Conservation (phyloP, 2,888 invertebrate genomes). For the Linhomoeus sp. region DNA sequence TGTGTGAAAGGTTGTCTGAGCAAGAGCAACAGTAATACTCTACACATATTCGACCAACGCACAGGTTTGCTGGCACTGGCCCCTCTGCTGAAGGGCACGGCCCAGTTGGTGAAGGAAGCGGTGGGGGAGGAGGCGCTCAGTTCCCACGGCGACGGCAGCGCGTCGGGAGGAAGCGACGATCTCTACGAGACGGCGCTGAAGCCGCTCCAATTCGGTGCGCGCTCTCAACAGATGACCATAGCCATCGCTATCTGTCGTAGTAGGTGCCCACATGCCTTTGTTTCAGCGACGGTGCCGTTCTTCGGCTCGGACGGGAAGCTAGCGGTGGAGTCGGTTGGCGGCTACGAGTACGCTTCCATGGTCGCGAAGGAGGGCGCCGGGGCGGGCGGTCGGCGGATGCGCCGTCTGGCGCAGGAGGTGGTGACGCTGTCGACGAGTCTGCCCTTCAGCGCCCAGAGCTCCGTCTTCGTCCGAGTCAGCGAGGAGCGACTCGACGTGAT, state of each 20-base stretch:
- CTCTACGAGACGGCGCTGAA: conserved; percentile 69
- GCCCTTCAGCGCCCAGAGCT: conserved; percentile 74
- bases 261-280: background rate
- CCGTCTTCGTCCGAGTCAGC: conserved; percentile 84
- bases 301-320: conserved; percentile 36
- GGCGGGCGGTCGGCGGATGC: conserved; percentile 43
- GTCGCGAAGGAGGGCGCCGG: conserved; percentile 28
- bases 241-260: background rate
- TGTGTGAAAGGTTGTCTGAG: no score
- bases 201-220: conserved; percentile 60
- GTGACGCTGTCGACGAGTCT: conserved; percentile 75
- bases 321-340: conserved; percentile 42
- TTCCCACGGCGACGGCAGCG: background rate
- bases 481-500: conserved; percentile 79
- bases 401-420: conserved; percentile 78
- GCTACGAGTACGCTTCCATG: conserved; percentile 51
- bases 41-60: no score
- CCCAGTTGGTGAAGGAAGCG: background rate
- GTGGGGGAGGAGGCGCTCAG: background rate
- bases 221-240: background rate
- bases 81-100: background rate
- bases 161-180: conserved; percentile 39
- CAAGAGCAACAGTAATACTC: no score
- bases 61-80: conserved; percentile 6
- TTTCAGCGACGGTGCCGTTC: conserved; percentile 5